Evolutionary conservation across 2,113 vertebrate genomes (phyloP).

Genomic region (Cettia cetti): DNA sequence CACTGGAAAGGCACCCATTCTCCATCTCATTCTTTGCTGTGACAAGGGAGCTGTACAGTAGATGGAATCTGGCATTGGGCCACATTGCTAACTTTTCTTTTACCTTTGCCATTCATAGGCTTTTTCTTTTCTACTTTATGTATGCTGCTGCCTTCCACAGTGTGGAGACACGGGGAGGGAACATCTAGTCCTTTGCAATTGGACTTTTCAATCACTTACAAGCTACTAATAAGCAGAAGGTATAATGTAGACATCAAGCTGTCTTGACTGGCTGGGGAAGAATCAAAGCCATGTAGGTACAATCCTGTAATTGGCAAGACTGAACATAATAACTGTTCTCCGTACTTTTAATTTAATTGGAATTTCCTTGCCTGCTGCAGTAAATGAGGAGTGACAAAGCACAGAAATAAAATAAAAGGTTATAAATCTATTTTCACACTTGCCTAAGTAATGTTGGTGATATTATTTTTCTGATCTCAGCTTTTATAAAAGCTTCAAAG

Average conservation of each 20-base stretch:
- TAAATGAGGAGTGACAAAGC: constrained; percentile 57
- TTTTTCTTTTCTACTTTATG: constrained; percentile 37
- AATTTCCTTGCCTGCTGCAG: constrained; percentile 58
- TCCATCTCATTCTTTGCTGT: neutral
- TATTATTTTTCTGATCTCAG: constrained; percentile 33
- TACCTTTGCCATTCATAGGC: neutral
- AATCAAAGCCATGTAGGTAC: constrained; percentile 51
- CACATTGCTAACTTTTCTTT: neutral
- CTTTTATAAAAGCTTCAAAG: constrained; percentile 42
- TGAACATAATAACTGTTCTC: constrained; percentile 60
- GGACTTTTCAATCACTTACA: constrained; percentile 51
- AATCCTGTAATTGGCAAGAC: constrained; percentile 63
- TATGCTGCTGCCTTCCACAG: constrained; percentile 23
- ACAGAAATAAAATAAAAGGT: constrained; percentile 52
- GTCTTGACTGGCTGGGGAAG: constrained; percentile 56
- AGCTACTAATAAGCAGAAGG: constrained; percentile 58
- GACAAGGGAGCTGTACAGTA: neutral
- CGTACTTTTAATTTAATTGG: constrained; percentile 63
- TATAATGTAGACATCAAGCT: constrained; percentile 66
- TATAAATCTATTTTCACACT: constrained; percentile 52
- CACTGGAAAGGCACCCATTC: neutral
- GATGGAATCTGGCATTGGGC: neutral
- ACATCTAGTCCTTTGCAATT: constrained; percentile 36
- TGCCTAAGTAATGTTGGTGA: neutral
- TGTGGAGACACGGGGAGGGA: neutral